Evolutionary conservation across 2,797 vertebrate species (phyloP), one percentile per base, ranked within the genome.

Genomic region (Girardinus metallicus): DNA sequence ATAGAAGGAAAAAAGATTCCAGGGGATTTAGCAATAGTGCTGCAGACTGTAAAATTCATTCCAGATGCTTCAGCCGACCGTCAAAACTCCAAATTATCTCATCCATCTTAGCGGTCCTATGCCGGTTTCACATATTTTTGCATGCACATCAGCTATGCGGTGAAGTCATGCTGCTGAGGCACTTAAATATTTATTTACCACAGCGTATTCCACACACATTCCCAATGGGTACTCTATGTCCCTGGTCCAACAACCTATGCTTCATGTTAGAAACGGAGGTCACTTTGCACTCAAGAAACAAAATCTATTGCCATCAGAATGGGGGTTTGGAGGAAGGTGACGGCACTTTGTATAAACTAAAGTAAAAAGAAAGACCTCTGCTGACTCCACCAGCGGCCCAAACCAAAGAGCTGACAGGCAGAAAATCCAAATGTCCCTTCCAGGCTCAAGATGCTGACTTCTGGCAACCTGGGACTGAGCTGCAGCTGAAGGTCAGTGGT

Each of bases 21-120:
- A 81, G 53, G 88, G 81, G 79, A 88, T 80, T 86, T 77, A 91
- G 85, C 79, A 89, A 91, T 82, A 87, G 73, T 73, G 80, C 73
- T 75, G 81, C 1, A 88, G 88, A 84, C 74, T 73, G 80, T 87
- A 84, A 83, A 92, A 95, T 91, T 87, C 77, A 86, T 91, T 94
- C 95, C 95, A 95, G 94, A 95, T 95, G 95, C 89, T 88, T 75
- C 64, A 80, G 80, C 79, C n/a, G 34, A 87, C 79, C 76, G 71
- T 83, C 76, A 79, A 73, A 86, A 78, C 81, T 88, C 74, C 66
- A 70, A 73, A 86, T 80, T 78, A 89, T 91, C 89, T 91, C 89
- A 89, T 87, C 77, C 75, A 90, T 93, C 88, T 86, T 13, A 10
- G 82, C 60, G 78, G 51, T 82, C 68, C 4, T 0, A 68, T 1